Conservation (phyloP, 2,888 invertebrate species). For the Rhodophaea formosa region DNA sequence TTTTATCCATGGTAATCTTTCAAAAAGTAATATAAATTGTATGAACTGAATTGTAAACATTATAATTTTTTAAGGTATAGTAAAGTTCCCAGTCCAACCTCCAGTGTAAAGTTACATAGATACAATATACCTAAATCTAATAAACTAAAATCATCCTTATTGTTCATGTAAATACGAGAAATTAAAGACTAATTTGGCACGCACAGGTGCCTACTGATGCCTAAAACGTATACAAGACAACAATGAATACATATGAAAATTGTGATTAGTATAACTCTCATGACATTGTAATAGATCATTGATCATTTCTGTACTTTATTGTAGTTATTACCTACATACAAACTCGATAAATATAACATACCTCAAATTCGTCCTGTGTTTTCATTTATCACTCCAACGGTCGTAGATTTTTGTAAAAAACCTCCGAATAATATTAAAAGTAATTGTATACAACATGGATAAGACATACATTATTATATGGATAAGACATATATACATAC, state of each 20-base stretch:
- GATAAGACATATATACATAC: too few species aligned
- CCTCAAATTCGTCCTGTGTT: conserved; percentile 66
- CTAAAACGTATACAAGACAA: conserved; percentile 75
- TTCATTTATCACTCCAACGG: conserved; percentile 25
- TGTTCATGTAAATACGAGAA: conserved; percentile 73
- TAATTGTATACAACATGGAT: too few species aligned
- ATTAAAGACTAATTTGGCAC: conserved; percentile 75
- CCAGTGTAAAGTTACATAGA: neutral
- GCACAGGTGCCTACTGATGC: conserved; percentile 70
- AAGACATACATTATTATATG: too few species aligned
- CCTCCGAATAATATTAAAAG: too few species aligned
- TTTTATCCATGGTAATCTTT: too few species aligned
- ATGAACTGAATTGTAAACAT: too few species aligned
- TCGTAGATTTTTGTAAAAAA: neutral
- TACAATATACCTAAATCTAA: conserved; percentile 1
- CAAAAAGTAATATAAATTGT: too few species aligned
- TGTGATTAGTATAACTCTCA: conserved; percentile 71
- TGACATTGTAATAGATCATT: conserved; percentile 74
- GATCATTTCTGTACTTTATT: conserved; percentile 78
- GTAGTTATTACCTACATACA: conserved; percentile 80
- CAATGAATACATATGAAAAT: conserved; percentile 75
- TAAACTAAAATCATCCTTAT: conserved; percentile 26
- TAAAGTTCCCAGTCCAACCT: neutral
- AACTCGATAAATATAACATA: conserved; percentile 81
- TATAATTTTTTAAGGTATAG: too few species aligned